Base-by-base conservation (phyloP, 2,888 invertebrate genomes). In the Dynastes grantii region DNA sequence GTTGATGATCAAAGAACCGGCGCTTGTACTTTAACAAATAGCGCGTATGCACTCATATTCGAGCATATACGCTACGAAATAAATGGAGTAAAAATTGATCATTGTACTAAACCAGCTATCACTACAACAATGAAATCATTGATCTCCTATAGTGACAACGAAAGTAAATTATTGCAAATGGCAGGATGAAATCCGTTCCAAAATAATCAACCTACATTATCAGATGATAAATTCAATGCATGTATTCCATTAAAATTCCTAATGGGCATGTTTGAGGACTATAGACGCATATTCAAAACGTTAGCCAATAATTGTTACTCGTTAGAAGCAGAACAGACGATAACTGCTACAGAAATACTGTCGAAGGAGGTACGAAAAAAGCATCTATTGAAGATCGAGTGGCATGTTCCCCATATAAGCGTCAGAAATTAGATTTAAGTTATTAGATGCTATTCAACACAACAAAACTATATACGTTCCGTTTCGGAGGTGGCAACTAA, bases 1-100 rank as follows among this genome's bases (percentile, higher is more conserved):
- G n/a, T 22, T 22, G 22, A 63, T 37, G 32, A 2, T 32, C 49
- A 76, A 11, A 37, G 53, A 45, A 40, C 63, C 5, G 68, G 61
- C 16, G 22, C n/a, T 1, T 61, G 53, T 13, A 29, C 16, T n/a
- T 51, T 82, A 32, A 79, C 78, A 27, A 86, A 85, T 77, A 86
- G 86, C 79, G 81, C 82, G 55, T 78, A 85, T 13, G 81, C 84
- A 85, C 87, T 75, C 83, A 86, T 9, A 88, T 87, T 82, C 85
- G 87, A 80, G 22, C 22, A 22, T 22, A 22, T 22, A 22, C 22
- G 22, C 22, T 22, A 22, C 22, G 22, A 22, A 22, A 49, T 86
- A 11, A 87, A 86, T 81, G 86, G 85, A 53, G 80, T 85, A 22
- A 85, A 86, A 81, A 85, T 87, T 64, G 85, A 87, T 84, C 78